These are phyloP conservation scores for Vanessa cardui DNA, from an alignment of 2,888 invertebrate genomes.

Conservation along the genomic window DNA sequence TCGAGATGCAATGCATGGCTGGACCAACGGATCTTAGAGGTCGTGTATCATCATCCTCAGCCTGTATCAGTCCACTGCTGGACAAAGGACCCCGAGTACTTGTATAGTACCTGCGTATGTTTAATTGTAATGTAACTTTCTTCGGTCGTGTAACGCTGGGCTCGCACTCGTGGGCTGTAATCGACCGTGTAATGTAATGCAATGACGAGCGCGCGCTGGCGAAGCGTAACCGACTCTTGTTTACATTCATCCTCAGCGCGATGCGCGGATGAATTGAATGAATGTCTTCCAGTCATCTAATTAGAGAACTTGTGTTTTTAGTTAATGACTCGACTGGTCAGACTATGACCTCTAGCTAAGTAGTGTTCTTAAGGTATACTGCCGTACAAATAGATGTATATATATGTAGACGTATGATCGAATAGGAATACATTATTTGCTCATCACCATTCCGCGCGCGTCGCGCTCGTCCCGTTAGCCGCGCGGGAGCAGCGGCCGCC, in stretches of 20 bases:
- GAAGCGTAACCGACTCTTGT: conserved; percentile 1
- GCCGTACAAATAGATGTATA: neutral
- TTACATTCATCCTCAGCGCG: neutral
- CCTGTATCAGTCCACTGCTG: too few species aligned
- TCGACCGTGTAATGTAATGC: conserved; percentile 22
- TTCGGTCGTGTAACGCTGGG: neutral
- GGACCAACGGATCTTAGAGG: too few species aligned
- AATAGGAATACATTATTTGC: conserved; percentile 12
- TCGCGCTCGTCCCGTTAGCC: conserved; percentile 13
- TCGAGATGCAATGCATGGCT: too few species aligned
- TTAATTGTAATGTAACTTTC: neutral
- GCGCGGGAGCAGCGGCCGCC: conserved; percentile 12
- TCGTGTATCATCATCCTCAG: too few species aligned
- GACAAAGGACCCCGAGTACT: too few species aligned
- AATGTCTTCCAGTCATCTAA: too few species aligned
- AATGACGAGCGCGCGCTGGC: conserved; percentile 4
- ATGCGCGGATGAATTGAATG: too few species aligned
- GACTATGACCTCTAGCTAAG: too few species aligned
- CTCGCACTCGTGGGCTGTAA: neutral
- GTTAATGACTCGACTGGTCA: too few species aligned
- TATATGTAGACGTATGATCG: neutral
- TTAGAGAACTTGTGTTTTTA: too few species aligned
- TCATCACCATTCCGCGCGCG: conserved; percentile 20
- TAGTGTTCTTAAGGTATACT: too few species aligned
- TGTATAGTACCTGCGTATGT: neutral